Evolutionary conservation across 2,888 invertebrate genomes (phyloP).

Genomic region (Dasysyrphus tricinctus): DNA sequence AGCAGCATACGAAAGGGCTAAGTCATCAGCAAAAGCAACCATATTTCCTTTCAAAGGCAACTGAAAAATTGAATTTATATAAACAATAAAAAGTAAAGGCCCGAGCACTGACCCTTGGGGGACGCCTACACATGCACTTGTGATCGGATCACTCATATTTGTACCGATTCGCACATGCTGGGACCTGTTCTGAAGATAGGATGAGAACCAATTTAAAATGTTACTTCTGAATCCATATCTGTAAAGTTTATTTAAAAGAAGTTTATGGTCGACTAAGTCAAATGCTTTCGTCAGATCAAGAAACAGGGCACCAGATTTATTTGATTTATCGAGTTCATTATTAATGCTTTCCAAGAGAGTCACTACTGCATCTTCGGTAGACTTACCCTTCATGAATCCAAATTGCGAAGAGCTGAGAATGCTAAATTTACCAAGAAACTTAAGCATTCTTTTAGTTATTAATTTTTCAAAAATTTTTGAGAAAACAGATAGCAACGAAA

Average conservation of each 20-base stretch:
- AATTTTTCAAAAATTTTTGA: background rate
- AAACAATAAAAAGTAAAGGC: too few species aligned
- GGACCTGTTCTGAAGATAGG: too few species aligned
- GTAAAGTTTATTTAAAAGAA: background rate
- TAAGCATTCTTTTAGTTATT: background rate
- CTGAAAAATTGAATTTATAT: too few species aligned
- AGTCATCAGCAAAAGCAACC: too few species aligned
- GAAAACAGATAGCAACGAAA: background rate
- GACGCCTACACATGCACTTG: too few species aligned
- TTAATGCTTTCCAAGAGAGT: background rate
- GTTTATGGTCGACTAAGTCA: background rate
- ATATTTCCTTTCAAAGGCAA: too few species aligned
- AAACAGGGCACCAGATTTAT: background rate
- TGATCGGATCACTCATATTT: background rate
- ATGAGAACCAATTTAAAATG: background rate
- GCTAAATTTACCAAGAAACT: background rate
- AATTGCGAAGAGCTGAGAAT: background rate
- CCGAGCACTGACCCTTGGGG: too few species aligned
- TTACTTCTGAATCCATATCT: background rate
- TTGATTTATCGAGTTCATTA: background rate
- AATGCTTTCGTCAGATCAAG: background rate
- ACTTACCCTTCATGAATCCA: background rate
- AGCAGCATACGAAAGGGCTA: too few species aligned
- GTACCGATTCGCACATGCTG: background rate
- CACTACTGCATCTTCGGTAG: background rate